These are phyloP conservation scores for Upupa epops DNA, from an alignment of 2,113 vertebrate genomes.

Conservation along the genomic window DNA sequence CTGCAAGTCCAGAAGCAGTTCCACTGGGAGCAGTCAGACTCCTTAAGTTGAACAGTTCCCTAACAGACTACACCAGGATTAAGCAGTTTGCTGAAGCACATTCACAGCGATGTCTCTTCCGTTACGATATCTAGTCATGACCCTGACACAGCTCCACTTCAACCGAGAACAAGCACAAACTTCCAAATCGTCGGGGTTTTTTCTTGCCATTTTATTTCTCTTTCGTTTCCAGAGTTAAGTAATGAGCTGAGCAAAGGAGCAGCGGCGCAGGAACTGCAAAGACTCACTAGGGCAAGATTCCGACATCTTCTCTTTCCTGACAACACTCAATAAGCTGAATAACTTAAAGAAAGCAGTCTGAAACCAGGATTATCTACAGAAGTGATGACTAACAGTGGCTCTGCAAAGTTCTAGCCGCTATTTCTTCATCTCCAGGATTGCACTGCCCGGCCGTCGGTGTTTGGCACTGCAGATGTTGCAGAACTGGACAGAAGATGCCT, in stretches of 20 bases:
- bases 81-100: not conserved
- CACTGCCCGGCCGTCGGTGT: conserved; percentile 87
- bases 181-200: not conserved
- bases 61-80: not conserved
- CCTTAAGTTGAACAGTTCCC: not conserved
- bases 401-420: conserved; percentile 30
- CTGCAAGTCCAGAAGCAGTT: not conserved
- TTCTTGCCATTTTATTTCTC: not conserved
- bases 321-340: not conserved
- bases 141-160: not conserved
- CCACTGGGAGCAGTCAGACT: not conserved
- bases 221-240: not conserved
- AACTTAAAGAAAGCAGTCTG: not conserved
- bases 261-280: not conserved
- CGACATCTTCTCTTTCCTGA: not conserved
- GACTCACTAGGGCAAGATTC: not conserved
- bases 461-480: conserved; percentile 98
- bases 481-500: conserved; percentile 87
- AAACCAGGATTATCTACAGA: conserved; percentile 1
- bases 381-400: not conserved
- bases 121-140: not conserved
- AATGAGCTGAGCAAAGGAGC: not conserved
- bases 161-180: not conserved
- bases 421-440: conserved; percentile 87
- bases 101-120: not conserved